A percentile compares a stretch with the other conserved stretches of the same genome.
phyloP scores from a whole-genome alignment of 1,140 invertebrate species.

The Phocides pigmalion region DNA sequence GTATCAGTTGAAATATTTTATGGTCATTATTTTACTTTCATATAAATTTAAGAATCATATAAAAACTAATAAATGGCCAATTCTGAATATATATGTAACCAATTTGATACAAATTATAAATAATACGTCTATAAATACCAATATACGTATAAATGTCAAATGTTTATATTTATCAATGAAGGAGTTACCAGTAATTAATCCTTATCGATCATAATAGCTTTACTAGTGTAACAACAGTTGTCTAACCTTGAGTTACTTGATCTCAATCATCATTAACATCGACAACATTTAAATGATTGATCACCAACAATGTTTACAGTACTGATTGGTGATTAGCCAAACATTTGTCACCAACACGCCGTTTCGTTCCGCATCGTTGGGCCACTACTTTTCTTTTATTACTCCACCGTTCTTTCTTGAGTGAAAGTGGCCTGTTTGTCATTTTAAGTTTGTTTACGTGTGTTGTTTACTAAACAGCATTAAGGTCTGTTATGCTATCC shows the following conservation, averaged over 20 bases:
- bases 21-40: no score
- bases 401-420: constrained; percentile 48
- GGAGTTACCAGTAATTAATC: no score
- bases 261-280: not conserved
- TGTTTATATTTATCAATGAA: no score
- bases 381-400: constrained; percentile 48
- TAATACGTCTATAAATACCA: no score
- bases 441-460: constrained; percentile 63
- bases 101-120: no score
- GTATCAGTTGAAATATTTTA: no score
- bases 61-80: no score
- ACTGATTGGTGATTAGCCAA: constrained; percentile 38
- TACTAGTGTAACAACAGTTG: not conserved
- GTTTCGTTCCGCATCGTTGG: constrained; percentile 41
- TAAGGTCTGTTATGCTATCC: constrained; percentile 19
- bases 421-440: constrained; percentile 63
- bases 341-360: constrained; percentile 30
- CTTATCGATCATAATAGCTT: no score
- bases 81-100: no score
- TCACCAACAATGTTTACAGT: constrained; percentile 9
- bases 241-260: not conserved
- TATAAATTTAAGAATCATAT: no score
- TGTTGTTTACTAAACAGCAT: constrained; percentile 46
- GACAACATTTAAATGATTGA: not conserved
- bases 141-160: no score